phyloP scores from a whole-genome alignment of 2,113 vertebrate genomes.

The Pseudorhombus dupliciocellatus region DNA sequence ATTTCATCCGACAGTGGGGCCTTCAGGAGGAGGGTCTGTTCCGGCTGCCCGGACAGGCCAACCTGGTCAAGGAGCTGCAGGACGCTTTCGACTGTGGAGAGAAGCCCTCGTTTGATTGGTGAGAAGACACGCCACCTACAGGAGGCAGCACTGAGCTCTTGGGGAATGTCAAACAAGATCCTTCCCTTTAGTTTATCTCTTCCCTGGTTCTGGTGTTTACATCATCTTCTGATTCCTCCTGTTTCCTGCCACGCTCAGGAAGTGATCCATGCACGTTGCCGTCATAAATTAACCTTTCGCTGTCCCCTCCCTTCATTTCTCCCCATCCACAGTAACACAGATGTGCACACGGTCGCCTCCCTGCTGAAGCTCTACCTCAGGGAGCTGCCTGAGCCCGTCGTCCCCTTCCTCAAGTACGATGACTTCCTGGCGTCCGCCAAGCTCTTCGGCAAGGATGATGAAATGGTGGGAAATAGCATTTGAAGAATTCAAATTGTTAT shows the following conservation, averaged over 20 bases:
- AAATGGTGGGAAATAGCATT: conserved; percentile 82
- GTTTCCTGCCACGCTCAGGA: neutral
- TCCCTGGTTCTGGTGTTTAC: neutral
- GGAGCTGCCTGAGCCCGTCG: conserved; percentile 94
- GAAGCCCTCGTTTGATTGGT: conserved; percentile 97
- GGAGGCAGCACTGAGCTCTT: conserved; percentile 2
- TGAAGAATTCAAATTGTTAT: neutral
- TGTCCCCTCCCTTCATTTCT: neutral
- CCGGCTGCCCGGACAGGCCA: conserved; percentile 93
- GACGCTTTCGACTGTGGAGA: conserved; percentile 98
- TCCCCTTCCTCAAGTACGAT: conserved; percentile 93
- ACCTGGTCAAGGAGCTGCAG: conserved; percentile 97
- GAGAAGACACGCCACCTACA: conserved; percentile 35
- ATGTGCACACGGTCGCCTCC: conserved; percentile 96
- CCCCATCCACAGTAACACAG: conserved; percentile 87
- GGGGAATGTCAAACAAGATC: conserved; percentile 21
- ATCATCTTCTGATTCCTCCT: neutral
- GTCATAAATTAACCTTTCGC: conserved; percentile 4
- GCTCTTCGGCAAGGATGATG: conserved; percentile 90
- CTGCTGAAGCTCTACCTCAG: conserved; percentile 95
- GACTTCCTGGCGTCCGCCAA: conserved; percentile 93
- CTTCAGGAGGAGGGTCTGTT: conserved; percentile 95
- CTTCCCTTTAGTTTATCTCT: neutral
- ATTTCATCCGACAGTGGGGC: conserved; percentile 93
- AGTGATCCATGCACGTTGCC: neutral